Evolutionary conservation across 1,140 invertebrate species (phyloP), one percentile per base, ranked within the genome.

Genomic region (Elymnias hypermnestra): DNA sequence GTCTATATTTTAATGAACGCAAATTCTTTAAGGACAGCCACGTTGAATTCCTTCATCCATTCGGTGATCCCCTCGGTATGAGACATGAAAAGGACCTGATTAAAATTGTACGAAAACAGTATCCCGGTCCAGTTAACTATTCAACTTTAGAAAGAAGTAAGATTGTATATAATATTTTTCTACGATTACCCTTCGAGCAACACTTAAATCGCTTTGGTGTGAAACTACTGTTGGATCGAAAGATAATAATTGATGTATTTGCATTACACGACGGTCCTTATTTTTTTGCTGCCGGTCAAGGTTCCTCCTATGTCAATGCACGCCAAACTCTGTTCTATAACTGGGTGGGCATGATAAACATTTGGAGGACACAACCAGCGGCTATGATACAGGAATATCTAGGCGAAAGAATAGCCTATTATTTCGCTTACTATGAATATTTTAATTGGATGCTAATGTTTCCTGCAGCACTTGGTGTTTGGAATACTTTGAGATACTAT

Each of bases 221-320:
- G 54, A 48, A 35, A 53, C 53, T 36, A 53, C 49, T 14, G 15
- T 54, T 49, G 21, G 47, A 37, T 29, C 39, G 28, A 23, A 48
- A 44, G n/a, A 53, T 60, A 1, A 50, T 60, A 37, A 14, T 49
- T 4, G 53, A 60, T 14, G 48, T 28, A 5, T 60, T 46, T 37
- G 48, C 57, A 2, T 40, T 60, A 25, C 57, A 60, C 37, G 57
- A 60, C 14, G 57, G 57, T 2, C 57, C 57, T 9, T 54, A 55
- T 26, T 60, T 60, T 41, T 48, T 45, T 14, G 9, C 25, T 10
- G 35, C 28, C 1, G 37, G 45, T 3, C 48, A 55, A 41, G 21
- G 49, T 22, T 7, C 35, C n/a, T 10, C 22, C 5, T 37, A 41
- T 37, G 22, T 55, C 7, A 55, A 49, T 15, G 40, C 28, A 6